Percentiles rank a stretch among this genome's conserved stretches.
Evolutionary conservation across 2,797 vertebrate genomes (phyloP).

Genomic region (Chanos chanos): DNA sequence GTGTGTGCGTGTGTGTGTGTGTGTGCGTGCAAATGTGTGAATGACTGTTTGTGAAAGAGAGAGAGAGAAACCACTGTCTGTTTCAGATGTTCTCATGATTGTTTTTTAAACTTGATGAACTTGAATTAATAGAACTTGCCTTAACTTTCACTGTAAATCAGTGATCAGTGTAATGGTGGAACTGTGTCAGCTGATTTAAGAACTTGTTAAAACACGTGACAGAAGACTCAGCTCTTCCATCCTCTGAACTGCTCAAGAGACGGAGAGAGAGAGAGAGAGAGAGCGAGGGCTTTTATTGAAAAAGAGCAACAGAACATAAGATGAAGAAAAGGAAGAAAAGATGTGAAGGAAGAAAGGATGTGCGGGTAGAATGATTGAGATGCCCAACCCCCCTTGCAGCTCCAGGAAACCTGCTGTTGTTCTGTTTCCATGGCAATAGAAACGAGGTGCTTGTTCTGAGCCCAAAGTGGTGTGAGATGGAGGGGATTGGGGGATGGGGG

Average conservation of each 20-base stretch:
- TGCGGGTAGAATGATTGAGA: constrained; percentile 45
- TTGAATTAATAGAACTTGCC: too few species aligned
- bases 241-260: too few species aligned
- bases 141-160: too few species aligned
- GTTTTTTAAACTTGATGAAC: background rate
- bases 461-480: constrained; percentile 52
- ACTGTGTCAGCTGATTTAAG: background rate
- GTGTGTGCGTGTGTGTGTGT: background rate
- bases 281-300: constrained; percentile 6
- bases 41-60: background rate
- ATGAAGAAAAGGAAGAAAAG: background rate
- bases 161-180: background rate
- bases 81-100: background rate
- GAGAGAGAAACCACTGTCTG: too few species aligned
- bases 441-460: constrained; percentile 66
- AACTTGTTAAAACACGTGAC: too few species aligned
- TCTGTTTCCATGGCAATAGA: constrained; percentile 86
- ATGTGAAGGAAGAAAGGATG: background rate
- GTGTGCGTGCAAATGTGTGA: background rate
- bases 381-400: constrained; percentile 60
- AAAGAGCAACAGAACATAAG: constrained; percentile 41
- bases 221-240: too few species aligned
- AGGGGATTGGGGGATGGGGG: constrained; percentile 4
- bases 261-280: constrained; percentile 5
- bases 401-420: constrained; percentile 76